These are phyloP conservation scores for Clarias macrocephalus DNA, from an alignment of 2,113 vertebrate species.

Conservation along the genomic window DNA sequence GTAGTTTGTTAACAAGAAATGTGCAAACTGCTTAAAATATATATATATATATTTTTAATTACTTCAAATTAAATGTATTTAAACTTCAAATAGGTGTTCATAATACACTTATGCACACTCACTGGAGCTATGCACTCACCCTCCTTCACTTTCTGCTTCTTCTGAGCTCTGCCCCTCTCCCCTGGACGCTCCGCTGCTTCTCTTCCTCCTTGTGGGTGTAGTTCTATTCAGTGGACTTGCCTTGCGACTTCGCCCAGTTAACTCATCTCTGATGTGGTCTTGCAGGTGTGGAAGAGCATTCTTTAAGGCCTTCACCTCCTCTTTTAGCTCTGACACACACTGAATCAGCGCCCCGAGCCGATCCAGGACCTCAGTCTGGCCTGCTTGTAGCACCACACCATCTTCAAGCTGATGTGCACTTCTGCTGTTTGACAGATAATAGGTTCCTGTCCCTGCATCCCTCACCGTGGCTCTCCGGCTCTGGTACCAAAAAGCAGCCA, in stretches of 20 bases:
- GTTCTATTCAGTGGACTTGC: constrained; percentile 76
- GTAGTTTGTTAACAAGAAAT: too few relatives aligned
- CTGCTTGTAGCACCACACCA: constrained; percentile 57
- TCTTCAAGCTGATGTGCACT: constrained; percentile 37
- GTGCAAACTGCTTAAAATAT: too few relatives aligned
- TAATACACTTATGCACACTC: neutral
- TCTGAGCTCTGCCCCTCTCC: constrained; percentile 84
- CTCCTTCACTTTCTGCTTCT: constrained; percentile 94
- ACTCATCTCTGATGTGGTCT: constrained; percentile 80
- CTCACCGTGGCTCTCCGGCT: constrained; percentile 53
- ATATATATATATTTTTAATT: too few relatives aligned
- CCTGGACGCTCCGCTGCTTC: constrained; percentile 55
- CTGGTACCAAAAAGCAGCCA: constrained; percentile 79
- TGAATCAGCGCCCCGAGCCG: constrained; percentile 82
- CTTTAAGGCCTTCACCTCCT: constrained; percentile 85
- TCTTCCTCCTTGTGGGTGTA: constrained; percentile 75
- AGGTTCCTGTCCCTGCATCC: constrained; percentile 10
- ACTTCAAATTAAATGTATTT: too few relatives aligned
- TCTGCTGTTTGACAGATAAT: constrained; percentile 47
- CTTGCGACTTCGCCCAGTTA: constrained; percentile 65
- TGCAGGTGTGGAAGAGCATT: constrained; percentile 82
- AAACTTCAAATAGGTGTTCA: neutral
- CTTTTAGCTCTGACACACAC: constrained; percentile 87
- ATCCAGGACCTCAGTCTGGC: constrained; percentile 84
- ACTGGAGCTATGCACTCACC: constrained; percentile 75